A percentile compares a stretch with the other conserved stretches of the same genome.
These are phyloP conservation scores for Steromphala cineraria DNA, from an alignment of 2,888 invertebrate genomes.

Conservation along the genomic window DNA sequence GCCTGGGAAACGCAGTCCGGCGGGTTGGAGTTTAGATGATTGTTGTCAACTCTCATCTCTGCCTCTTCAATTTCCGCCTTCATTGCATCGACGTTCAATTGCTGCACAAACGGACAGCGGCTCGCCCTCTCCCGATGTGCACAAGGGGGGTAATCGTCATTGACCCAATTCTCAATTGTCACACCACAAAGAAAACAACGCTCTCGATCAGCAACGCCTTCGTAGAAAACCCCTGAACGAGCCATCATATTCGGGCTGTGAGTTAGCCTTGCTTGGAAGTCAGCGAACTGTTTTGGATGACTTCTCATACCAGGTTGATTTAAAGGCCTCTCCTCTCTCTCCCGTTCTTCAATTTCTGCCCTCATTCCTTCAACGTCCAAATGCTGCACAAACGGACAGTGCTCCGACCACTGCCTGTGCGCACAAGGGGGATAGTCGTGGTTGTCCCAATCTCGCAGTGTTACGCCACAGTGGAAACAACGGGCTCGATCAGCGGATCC, in stretches of 20 bases:
- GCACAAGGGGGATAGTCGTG: conserved; percentile 7
- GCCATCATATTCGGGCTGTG: background rate
- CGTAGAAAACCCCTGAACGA: background rate
- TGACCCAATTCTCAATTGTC: background rate
- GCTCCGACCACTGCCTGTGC: background rate
- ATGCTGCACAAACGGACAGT: background rate
- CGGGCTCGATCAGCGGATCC: background rate
- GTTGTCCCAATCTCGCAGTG: conserved; percentile 3
- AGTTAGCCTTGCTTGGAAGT: too few species aligned
- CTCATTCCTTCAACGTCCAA: background rate
- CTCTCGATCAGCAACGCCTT: background rate
- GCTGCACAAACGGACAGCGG: background rate
- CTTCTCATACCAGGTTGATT: background rate
- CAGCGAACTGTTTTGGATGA: too few species aligned
- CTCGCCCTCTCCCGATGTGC: background rate
- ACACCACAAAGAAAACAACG: background rate
- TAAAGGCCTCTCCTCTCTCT: background rate
- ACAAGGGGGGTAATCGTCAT: background rate
- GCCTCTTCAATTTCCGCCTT: background rate
- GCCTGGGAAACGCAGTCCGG: too few species aligned
- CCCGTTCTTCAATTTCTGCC: background rate
- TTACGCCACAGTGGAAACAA: background rate
- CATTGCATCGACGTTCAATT: background rate
- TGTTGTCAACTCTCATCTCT: too few species aligned
- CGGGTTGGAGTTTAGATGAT: too few species aligned